These are phyloP conservation scores for Melanchra persicariae DNA, from an alignment of 2,888 invertebrate species.

Conservation along the genomic window DNA sequence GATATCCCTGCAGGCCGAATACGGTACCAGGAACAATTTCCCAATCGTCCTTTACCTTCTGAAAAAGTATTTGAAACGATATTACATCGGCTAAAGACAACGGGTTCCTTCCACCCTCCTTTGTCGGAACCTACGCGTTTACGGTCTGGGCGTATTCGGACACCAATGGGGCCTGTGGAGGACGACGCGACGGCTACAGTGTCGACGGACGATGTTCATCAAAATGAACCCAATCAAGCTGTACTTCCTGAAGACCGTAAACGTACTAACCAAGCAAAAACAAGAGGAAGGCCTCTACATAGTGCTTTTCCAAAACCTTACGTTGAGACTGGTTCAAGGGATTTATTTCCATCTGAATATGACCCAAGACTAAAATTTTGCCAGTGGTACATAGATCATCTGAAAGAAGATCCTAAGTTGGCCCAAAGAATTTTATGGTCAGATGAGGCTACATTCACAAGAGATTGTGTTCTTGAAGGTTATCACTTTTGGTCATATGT, in stretches of 20 bases:
- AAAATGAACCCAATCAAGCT: not conserved
- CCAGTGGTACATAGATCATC: slow-evolving; percentile 24
- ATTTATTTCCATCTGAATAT: slow-evolving; percentile 1
- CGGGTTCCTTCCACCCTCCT: slow-evolving; percentile 14
- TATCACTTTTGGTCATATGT: slow-evolving; percentile 14
- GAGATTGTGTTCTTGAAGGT: slow-evolving; percentile 2
- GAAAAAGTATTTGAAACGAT: slow-evolving; percentile 21
- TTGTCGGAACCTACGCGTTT: slow-evolving; percentile 7
- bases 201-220: not conserved
- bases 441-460: slow-evolving; percentile 18
- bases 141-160: slow-evolving; percentile 20
- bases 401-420: slow-evolving; percentile 11
- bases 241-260: not conserved
- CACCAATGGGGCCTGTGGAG: not conserved
- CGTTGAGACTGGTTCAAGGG: not conserved
- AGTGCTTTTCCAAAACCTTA: not conserved
- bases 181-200: not conserved
- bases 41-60: slow-evolving; percentile 26
- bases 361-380: slow-evolving; percentile 28
- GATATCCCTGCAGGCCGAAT: slow-evolving; percentile 21
- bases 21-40: slow-evolving; percentile 13
- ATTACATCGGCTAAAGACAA: slow-evolving; percentile 9
- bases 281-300: not conserved
- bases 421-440: slow-evolving; percentile 26
- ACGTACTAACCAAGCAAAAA: not conserved